A percentile compares a stretch with the other conserved stretches of the same genome.
phyloP scores from a whole-genome alignment of 2,113 vertebrate species.

The Trinectes maculatus region DNA sequence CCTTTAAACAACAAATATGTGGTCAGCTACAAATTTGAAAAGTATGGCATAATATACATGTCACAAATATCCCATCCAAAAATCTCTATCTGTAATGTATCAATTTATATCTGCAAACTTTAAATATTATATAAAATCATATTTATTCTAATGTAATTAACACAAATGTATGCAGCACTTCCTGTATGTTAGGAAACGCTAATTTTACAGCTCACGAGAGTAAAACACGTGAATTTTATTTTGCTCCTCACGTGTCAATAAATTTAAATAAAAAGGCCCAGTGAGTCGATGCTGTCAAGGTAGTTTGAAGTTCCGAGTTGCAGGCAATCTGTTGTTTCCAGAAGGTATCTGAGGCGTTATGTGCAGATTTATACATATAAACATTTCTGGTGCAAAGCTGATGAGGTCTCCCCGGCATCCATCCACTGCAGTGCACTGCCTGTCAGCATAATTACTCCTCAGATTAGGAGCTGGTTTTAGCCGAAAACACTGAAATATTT shows the following conservation, averaged over 20 bases:
- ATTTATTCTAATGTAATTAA: no score
- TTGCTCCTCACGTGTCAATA: slow-evolving; percentile 32
- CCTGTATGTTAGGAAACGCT: neutral
- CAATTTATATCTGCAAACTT: neutral
- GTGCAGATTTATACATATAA: slow-evolving; percentile 27
- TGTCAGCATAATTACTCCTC: slow-evolving; percentile 48
- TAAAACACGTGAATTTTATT: slow-evolving; percentile 13
- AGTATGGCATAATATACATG: neutral
- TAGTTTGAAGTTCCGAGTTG: slow-evolving; percentile 52
- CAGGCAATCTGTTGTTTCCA: slow-evolving; percentile 50
- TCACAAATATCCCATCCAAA: neutral
- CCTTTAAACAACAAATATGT: neutral
- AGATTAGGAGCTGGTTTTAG: slow-evolving; percentile 13
- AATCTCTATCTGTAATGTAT: neutral
- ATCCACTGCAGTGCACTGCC: slow-evolving; percentile 35
- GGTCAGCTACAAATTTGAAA: neutral
- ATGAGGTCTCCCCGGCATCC: slow-evolving; percentile 46
- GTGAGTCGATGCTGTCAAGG: slow-evolving; percentile 49
- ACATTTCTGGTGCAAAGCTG: slow-evolving; percentile 40
- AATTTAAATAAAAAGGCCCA: slow-evolving; percentile 39
- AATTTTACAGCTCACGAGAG: slow-evolving; percentile 23
- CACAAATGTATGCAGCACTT: neutral
- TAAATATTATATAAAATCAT: no score
- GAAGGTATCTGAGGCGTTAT: slow-evolving; percentile 42
- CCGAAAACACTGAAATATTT: slow-evolving; percentile 8